Base-by-base conservation (phyloP, 1,140 invertebrate species). In the Sitobion miscanthi region DNA sequence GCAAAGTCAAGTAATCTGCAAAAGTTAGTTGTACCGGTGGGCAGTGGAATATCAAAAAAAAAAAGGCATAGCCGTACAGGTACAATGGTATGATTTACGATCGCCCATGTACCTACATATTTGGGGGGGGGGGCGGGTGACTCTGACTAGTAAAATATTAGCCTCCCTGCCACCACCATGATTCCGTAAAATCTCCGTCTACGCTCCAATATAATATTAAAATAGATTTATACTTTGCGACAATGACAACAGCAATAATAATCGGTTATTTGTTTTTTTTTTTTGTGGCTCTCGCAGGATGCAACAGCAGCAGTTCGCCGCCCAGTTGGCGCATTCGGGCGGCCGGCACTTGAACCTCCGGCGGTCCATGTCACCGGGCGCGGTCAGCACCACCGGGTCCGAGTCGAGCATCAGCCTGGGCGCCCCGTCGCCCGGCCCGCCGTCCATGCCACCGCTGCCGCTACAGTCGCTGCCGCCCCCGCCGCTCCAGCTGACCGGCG, bases 271-370 rank as follows among this genome's bases (percentile, higher is more conserved):
- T 23, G 8, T 45, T 45, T 38, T 42, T 82, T 77, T 35, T 77
- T 38, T 35, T 35, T 23, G 20, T 8, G 25, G 6, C 90, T 42
- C 91, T 94, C 86, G 21, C 94, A 95, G 95, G 93, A 94, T 95
- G 94, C 95, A 95, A 94, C 95, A 95, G 90, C 95, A 95, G 89
- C 94, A 94, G 57, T 87, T 94, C 42, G 94, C 94, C 57, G 94
- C 95, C 7, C 95, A 95, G 94, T 90, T 95, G 77, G 94, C 94
- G 4, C 94, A 94, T 93, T 94, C 94, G 21, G 93, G 91, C 35
- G 90, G 90, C 94, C 82, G 88, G 93, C 86, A 62, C 62, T 47
- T 45, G 90, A 91, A 94, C 93, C 47, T 94, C 94, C 38, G 94
- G 94, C 54, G 77, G 62, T 42, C 94, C 94, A 21, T 94, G 94